Evolutionary conservation across 1,140 invertebrate species (phyloP).

Genomic region (Pantala flavescens): DNA sequence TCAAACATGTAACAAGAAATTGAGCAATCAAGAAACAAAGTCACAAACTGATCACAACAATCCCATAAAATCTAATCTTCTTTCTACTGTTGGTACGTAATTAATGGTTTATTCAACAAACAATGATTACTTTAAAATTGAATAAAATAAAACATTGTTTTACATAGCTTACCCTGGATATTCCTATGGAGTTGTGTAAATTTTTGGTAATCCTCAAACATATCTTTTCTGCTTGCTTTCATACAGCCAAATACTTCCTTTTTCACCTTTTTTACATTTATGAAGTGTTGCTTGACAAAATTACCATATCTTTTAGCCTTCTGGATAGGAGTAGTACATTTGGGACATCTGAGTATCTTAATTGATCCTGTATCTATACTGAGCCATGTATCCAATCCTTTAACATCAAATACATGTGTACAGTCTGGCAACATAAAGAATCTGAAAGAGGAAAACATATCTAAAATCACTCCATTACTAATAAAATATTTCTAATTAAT

Average conservation of each 20-base stretch:
- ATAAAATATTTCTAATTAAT: too few relatives aligned
- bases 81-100: too few relatives aligned
- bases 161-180: too few relatives aligned
- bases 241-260: constrained; percentile 33
- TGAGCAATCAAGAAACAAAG: too few relatives aligned
- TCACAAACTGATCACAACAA: too few relatives aligned
- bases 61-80: too few relatives aligned
- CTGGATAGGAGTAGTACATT: constrained; percentile 49
- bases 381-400: constrained; percentile 44
- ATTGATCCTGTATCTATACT: constrained; percentile 26
- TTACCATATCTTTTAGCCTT: constrained; percentile 48
- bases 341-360: constrained; percentile 45
- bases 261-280: constrained; percentile 47
- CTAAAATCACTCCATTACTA: too few relatives aligned
- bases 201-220: background rate
- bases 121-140: too few relatives aligned
- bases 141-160: too few relatives aligned
- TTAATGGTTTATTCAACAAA: too few relatives aligned
- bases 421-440: constrained; percentile 55
- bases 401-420: constrained; percentile 46
- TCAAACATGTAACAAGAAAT: too few relatives aligned
- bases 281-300: constrained; percentile 40
- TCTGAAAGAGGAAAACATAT: constrained; percentile 28
- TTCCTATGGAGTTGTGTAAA: too few relatives aligned
- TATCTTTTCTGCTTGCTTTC: background rate